Percentiles rank a stretch among this genome's conserved stretches.
Conservation (phyloP, 2,888 invertebrate genomes). For the Stratiomys singularior region DNA sequence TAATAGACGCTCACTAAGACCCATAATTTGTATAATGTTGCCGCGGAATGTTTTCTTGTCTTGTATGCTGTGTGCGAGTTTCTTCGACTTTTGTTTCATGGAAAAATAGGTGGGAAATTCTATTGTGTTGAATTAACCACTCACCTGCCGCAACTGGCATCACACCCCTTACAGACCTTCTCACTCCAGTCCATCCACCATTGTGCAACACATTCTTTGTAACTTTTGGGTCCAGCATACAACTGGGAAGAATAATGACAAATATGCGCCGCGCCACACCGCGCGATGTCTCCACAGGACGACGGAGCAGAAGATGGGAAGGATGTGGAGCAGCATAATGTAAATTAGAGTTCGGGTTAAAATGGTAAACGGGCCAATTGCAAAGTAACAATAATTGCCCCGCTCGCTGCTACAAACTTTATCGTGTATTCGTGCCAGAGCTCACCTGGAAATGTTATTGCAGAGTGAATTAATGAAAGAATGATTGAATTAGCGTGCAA, state of each 20-base stretch:
- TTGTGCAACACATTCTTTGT: no score
- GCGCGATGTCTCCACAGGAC: background rate
- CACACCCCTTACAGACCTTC: no score
- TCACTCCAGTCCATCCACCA: no score
- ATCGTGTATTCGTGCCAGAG: slow-evolving; percentile 18
- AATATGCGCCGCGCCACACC: no score
- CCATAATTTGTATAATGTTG: slow-evolving; percentile 32
- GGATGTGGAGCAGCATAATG: background rate
- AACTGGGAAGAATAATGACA: no score
- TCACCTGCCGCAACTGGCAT: background rate
- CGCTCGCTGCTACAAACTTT: background rate
- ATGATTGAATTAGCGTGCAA: slow-evolving; percentile 39
- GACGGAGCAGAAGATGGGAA: background rate
- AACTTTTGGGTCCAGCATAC: no score
- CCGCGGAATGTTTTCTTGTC: slow-evolving; percentile 3
- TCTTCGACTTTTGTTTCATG: slow-evolving; percentile 23
- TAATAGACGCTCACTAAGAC: background rate
- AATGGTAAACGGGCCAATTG: slow-evolving; percentile 10
- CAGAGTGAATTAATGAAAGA: slow-evolving; percentile 21
- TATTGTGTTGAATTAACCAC: slow-evolving; percentile 2
- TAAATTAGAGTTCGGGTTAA: slow-evolving; percentile 21
- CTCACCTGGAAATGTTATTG: slow-evolving; percentile 33
- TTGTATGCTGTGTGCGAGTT: slow-evolving; percentile 3
- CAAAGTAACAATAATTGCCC: background rate
- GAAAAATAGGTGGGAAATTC: slow-evolving; percentile 25